phyloP scores from a whole-genome alignment of 1,140 invertebrate genomes.

The Zeugodacus cucurbitae region DNA sequence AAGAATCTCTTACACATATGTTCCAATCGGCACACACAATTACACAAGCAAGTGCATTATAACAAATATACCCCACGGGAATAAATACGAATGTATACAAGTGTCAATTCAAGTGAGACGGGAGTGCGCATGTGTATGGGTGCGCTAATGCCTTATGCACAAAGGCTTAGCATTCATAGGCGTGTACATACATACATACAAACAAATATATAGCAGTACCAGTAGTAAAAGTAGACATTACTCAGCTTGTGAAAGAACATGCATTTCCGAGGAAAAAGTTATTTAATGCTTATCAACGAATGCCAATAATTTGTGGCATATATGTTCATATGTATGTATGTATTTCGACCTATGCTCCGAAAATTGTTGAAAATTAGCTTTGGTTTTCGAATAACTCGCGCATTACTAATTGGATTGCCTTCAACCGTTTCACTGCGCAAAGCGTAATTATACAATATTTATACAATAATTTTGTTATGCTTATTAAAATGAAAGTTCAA shows the following conservation, averaged over 20 bases:
- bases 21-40: background rate
- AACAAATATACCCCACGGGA: background rate
- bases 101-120: background rate
- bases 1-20: background rate
- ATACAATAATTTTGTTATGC: background rate
- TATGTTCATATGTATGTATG: background rate
- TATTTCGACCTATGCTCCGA: background rate
- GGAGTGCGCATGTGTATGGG: background rate
- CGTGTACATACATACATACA: background rate
- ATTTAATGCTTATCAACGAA: constrained; percentile 6
- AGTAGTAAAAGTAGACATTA: too few relatives aligned
- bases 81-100: background rate
- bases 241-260: background rate
- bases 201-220: background rate
- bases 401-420: constrained; percentile 23
- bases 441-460: background rate
- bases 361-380: background rate
- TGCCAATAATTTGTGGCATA: background rate
- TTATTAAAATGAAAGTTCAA: background rate
- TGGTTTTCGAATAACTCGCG: background rate
- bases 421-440: background rate
- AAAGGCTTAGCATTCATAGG: background rate
- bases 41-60: background rate
- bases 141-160: background rate
- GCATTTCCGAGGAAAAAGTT: background rate